Conservation (phyloP, 1,140 invertebrate species). For the Argopecten irradians region DNA sequence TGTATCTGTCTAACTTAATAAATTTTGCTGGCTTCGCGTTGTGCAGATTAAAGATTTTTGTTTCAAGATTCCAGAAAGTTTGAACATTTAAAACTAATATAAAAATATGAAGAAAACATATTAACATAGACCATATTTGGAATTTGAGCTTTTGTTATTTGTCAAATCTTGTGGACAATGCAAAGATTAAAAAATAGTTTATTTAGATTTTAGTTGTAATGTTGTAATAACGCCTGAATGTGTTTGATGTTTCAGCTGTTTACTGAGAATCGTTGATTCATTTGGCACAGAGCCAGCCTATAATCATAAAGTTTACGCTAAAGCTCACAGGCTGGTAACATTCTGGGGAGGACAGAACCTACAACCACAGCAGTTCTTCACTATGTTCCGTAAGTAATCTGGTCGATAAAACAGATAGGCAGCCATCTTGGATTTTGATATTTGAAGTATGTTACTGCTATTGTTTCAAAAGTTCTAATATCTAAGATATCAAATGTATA, state of each 20-base stretch:
- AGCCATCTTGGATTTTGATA: too few species aligned
- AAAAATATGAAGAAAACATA: too few species aligned
- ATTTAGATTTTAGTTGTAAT: background rate
- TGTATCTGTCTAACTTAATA: too few species aligned
- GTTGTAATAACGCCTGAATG: too few species aligned
- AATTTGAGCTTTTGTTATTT: too few species aligned
- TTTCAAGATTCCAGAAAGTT: too few species aligned
- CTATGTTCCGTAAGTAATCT: slow-evolving; percentile 76
- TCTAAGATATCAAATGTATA: background rate
- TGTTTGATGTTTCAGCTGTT: slow-evolving; percentile 70
- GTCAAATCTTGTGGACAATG: too few species aligned
- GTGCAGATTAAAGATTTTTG: too few species aligned
- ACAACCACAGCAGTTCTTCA: slow-evolving; percentile 76
- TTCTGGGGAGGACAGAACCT: slow-evolving; percentile 77
- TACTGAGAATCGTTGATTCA: slow-evolving; percentile 76
- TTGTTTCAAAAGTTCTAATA: background rate
- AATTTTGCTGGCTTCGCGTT: too few species aligned
- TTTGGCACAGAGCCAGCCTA: slow-evolving; percentile 78
- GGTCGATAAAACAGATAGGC: background rate
- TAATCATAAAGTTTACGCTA: slow-evolving; percentile 74
- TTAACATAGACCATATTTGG: too few species aligned
- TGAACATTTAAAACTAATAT: too few species aligned
- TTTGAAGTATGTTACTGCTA: background rate
- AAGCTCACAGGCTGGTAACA: slow-evolving; percentile 72
- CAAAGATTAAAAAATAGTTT: background rate